phyloP scores from a whole-genome alignment of 2,797 vertebrate genomes.

The Poecilia velifera region DNA sequence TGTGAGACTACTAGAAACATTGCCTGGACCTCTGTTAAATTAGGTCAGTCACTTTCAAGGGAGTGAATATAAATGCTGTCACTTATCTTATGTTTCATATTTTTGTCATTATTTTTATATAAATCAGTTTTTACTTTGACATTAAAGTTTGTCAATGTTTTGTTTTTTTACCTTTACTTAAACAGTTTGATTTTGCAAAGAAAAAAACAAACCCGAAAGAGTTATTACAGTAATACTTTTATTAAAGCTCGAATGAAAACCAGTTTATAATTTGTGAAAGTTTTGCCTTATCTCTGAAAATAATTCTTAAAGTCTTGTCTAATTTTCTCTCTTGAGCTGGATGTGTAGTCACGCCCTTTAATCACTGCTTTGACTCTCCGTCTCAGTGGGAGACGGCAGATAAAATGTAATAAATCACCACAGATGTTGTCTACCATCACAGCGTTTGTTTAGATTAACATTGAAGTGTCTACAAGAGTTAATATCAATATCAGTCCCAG shows the following conservation, averaged over 20 bases:
- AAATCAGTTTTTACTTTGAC: too few relatives aligned
- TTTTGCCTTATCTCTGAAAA: background rate
- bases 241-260: background rate
- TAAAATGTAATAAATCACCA: background rate
- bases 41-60: too few relatives aligned
- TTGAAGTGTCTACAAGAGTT: background rate
- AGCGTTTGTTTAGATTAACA: background rate
- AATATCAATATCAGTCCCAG: conserved; percentile 3
- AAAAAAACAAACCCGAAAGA: too few relatives aligned
- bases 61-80: too few relatives aligned
- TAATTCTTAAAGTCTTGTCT: background rate
- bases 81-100: too few relatives aligned
- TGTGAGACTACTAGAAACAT: too few relatives aligned
- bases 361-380: background rate
- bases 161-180: too few relatives aligned
- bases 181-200: too few relatives aligned
- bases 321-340: background rate
- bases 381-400: background rate
- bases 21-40: too few relatives aligned
- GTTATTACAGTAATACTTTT: too few relatives aligned
- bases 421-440: background rate
- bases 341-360: background rate
- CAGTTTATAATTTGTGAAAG: background rate
- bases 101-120: too few relatives aligned
- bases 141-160: too few relatives aligned